Evolutionary conservation across 2,113 vertebrate species (phyloP), one percentile per base, ranked within the genome.

Genomic region (Psilopogon haemacephalus): DNA sequence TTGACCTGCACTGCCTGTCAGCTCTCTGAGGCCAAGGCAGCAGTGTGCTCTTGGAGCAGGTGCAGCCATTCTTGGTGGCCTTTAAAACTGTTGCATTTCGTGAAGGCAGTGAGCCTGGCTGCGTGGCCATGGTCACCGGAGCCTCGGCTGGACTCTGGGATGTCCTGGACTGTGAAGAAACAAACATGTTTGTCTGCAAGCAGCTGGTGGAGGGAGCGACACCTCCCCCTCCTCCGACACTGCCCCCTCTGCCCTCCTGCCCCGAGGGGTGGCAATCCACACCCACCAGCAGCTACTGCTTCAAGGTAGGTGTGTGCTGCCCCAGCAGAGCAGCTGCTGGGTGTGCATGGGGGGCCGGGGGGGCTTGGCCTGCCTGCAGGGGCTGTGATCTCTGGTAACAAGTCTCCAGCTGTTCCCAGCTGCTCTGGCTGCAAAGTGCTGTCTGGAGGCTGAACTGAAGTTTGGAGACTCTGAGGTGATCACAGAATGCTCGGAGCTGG

Each of bases 141-240:
- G 83, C 86, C 54, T 97, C 98, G 77, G 99, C 98, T 46, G 99
- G 99, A 86, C 96, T 99, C 76, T 99, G 99, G 99, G 98, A 99
- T 94, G 96, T 99, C 59, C 78, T 99, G 83, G 97, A 87, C 89
- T 99, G 99, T 94, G 96, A 96, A 42, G 98, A 96, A 80, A 98
- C 97, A 69, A 98, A 98, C 71, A 98, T 98, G 28, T 99, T 98
- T 90, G 97, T 99, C 90, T 99, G 99, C 94, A 99, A 99, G 85
- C 98, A 98, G 44, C 95, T 95, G 93, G 98, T 98, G 17, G 98
- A 98, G 52, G 99, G 98, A 59, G 96, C 97, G 3, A 98, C 96
- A 0, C 97, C 97, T 1, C 98, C 99, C 0, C 98, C 97, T n/a
- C 94, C 95, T 42, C 98, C 98, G 8, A 97, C 97, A 0, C 97